These are phyloP conservation scores for Ichneumoninae sp. DNA, from an alignment of 2,888 invertebrate species.

Conservation along the genomic window DNA sequence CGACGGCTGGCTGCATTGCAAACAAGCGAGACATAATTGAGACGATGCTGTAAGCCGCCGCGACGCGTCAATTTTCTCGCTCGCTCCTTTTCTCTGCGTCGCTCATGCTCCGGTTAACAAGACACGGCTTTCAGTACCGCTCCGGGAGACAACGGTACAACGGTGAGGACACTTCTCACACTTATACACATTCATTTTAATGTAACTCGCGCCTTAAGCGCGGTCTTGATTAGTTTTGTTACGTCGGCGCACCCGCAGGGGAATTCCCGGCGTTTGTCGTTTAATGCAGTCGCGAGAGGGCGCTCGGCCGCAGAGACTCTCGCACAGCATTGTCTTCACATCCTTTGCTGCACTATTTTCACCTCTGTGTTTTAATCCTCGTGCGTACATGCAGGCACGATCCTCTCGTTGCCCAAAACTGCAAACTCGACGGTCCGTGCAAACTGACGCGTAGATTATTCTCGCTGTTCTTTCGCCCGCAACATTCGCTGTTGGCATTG, in stretches of 20 bases:
- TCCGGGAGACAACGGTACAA: not conserved
- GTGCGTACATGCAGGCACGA: conserved; percentile 19
- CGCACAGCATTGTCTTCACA: not conserved
- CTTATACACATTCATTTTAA: conserved; percentile 52
- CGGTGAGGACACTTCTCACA: conserved; percentile 35
- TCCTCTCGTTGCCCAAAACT: conserved; percentile 48
- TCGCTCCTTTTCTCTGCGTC: conserved; percentile 36
- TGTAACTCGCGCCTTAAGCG: conserved; percentile 6
- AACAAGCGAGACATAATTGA: conserved; percentile 63
- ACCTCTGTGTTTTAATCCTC: not conserved
- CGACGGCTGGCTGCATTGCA: conserved; percentile 41
- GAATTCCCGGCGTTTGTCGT: conserved; percentile 38
- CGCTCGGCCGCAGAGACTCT: not conserved
- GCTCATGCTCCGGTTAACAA: conserved; percentile 56
- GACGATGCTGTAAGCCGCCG: conserved; percentile 53
- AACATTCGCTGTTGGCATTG: conserved; percentile 25
- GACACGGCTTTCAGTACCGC: conserved; percentile 53
- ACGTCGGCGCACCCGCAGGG: conserved; percentile 32
- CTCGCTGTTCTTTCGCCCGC: conserved; percentile 19
- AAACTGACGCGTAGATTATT: conserved; percentile 12
- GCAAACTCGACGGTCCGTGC: conserved; percentile 44
- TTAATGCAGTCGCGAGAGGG: conserved; percentile 21
- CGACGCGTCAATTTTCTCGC: conserved; percentile 29
- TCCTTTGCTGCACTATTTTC: conserved; percentile 17
- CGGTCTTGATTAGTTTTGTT: conserved; percentile 66